A percentile compares a stretch with the other conserved stretches of the same genome.
Evolutionary conservation across 2,797 vertebrate genomes (phyloP).

Genomic region (Heterohyrax brucei): DNA sequence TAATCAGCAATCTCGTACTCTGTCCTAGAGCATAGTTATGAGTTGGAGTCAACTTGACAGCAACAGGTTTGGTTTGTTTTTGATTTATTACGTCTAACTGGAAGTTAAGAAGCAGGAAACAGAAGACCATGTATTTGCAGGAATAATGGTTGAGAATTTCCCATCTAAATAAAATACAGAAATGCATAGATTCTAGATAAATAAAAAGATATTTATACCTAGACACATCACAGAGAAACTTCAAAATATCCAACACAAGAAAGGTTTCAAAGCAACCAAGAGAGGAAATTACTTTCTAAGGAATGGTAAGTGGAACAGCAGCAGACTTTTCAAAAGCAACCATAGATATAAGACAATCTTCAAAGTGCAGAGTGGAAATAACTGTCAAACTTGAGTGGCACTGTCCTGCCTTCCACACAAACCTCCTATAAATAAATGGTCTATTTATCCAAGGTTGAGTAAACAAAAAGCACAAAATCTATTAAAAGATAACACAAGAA

Average conservation of each 20-base stretch:
- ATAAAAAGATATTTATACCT: background rate
- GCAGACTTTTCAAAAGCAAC: background rate
- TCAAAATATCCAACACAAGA: background rate
- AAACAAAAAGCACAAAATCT: background rate
- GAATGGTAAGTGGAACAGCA: background rate
- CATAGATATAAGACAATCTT: background rate
- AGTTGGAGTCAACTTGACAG: no score
- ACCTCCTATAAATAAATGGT: background rate
- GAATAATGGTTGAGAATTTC: background rate
- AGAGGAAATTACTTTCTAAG: background rate
- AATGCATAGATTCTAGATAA: background rate
- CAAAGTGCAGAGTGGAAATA: background rate
- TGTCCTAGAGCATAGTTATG: no score
- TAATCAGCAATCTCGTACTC: no score
- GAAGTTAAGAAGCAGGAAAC: background rate
- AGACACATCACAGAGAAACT: background rate
- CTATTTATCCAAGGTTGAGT: background rate
- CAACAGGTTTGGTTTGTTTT: no score
- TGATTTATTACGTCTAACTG: background rate
- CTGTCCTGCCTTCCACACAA: background rate
- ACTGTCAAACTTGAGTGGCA: background rate
- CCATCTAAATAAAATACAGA: constrained; percentile 8
- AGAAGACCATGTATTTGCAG: background rate
- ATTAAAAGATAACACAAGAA: background rate
- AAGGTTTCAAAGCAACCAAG: background rate